Conservation (phyloP, 2,113 vertebrate species). For the Todiramphus saurophagus region DNA sequence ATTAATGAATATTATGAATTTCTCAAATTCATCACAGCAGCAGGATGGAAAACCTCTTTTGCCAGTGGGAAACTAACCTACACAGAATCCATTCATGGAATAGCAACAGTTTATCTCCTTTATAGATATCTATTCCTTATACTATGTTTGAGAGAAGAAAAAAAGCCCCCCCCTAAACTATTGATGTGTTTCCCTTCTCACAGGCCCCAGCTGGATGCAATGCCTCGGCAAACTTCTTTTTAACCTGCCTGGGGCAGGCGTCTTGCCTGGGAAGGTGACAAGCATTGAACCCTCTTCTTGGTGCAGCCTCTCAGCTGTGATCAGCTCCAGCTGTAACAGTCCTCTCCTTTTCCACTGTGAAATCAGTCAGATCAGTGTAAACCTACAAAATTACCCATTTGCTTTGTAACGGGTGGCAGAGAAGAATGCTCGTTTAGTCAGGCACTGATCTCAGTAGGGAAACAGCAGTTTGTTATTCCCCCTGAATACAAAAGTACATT, state of each 20-base stretch:
- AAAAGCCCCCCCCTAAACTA: not conserved
- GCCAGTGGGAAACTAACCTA: not conserved
- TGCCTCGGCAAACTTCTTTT: not conserved
- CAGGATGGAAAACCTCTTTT: not conserved
- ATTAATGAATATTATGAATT: not conserved
- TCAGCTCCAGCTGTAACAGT: not conserved
- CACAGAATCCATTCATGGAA: not conserved
- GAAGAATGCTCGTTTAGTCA: not conserved
- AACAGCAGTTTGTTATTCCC: not conserved
- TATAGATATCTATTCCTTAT: not conserved
- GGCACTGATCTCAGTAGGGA: slow-evolving; percentile 2
- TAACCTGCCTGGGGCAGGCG: rapidly evolving
- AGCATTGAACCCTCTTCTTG: not conserved
- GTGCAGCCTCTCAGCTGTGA: not conserved
- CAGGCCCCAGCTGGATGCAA: rapidly evolving
- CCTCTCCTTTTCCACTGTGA: not conserved
- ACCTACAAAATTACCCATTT: slow-evolving; percentile 1
- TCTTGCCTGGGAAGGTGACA: not conserved
- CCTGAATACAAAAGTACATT: slow-evolving; percentile 4
- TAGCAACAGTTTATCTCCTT: not conserved
- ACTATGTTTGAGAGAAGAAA: not conserved
- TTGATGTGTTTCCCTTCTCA: not conserved
- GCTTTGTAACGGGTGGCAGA: not conserved
- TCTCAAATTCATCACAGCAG: not conserved
- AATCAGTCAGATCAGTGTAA: slow-evolving; percentile 3